phyloP scores from a whole-genome alignment of 2,113 vertebrate species.

The Hystrix brachyura region DNA sequence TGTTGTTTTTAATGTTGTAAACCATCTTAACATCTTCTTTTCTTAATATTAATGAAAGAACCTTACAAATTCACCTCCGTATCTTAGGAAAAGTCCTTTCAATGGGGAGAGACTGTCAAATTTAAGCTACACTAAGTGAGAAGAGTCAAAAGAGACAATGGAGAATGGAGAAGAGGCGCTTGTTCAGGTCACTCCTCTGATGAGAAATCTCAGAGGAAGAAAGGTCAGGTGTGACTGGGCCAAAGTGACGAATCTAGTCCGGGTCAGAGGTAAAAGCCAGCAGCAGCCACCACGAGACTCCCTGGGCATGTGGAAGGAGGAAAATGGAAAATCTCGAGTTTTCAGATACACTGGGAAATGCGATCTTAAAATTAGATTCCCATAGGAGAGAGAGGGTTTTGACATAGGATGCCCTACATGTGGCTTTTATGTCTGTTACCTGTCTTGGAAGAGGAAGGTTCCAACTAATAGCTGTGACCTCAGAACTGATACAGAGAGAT shows the following conservation, averaged over 20 bases:
- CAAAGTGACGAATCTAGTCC: background rate
- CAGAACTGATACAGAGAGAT: background rate
- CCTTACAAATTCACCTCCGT: background rate
- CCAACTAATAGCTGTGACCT: conserved; percentile 14
- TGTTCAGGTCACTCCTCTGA: background rate
- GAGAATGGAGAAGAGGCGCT: background rate
- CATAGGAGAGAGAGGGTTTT: background rate
- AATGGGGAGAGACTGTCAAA: background rate
- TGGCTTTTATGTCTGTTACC: background rate
- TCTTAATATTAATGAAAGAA: background rate
- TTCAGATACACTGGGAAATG: background rate
- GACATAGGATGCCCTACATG: background rate
- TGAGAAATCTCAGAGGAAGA: conserved; percentile 13
- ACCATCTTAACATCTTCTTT: conserved; percentile 5
- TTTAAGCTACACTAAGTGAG: background rate
- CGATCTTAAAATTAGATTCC: background rate
- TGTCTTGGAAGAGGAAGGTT: conserved; percentile 40
- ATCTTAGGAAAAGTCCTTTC: background rate
- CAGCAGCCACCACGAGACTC: background rate
- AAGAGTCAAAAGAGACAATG: background rate
- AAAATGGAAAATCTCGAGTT: background rate
- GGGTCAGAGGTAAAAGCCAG: background rate
- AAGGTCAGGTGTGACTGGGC: background rate
- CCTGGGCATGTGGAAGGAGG: background rate
- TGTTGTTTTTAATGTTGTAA: conserved; percentile 23